These are phyloP conservation scores for Tenthredo distinguenda DNA, from an alignment of 2,888 invertebrate species.

Conservation along the genomic window DNA sequence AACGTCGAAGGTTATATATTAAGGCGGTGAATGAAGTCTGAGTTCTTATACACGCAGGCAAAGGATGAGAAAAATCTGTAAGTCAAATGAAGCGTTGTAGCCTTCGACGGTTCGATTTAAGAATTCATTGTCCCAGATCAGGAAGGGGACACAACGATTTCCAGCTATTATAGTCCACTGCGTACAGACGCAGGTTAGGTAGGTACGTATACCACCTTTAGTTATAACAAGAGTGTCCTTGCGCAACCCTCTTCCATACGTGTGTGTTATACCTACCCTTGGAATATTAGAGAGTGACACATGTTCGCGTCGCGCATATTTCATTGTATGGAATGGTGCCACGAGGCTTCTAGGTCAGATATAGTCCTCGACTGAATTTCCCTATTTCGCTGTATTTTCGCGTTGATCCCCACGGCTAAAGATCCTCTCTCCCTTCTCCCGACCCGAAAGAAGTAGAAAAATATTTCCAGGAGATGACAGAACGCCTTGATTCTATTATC, in stretches of 20 bases:
- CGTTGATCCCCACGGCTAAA: background rate
- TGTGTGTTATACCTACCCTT: slow-evolving; percentile 17
- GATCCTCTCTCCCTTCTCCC: background rate
- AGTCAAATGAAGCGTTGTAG: slow-evolving; percentile 6
- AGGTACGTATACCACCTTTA: slow-evolving; percentile 9
- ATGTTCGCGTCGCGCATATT: background rate
- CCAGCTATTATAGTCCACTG: slow-evolving; percentile 24
- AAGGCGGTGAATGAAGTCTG: background rate
- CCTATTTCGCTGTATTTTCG: background rate
- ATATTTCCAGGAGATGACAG: background rate
- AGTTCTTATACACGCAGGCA: background rate
- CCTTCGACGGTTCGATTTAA: slow-evolving; percentile 24
- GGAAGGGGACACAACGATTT: slow-evolving; percentile 24
- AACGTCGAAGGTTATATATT: background rate
- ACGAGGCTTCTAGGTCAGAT: slow-evolving; percentile 24
- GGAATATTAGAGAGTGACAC: background rate
- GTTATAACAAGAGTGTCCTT: slow-evolving; percentile 1
- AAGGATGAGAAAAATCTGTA: slow-evolving; percentile 24
- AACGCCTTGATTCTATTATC: too few species aligned
- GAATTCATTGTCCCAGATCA: slow-evolving; percentile 40
- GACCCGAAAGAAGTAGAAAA: background rate
- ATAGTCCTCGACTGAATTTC: background rate
- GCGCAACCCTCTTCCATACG: slow-evolving; percentile 1
- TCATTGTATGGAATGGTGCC: slow-evolving; percentile 11
- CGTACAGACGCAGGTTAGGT: background rate